A percentile compares a stretch with the other conserved stretches of the same genome.
Conservation (phyloP, 2,113 vertebrate species). For the Colistium nudipinnis region DNA sequence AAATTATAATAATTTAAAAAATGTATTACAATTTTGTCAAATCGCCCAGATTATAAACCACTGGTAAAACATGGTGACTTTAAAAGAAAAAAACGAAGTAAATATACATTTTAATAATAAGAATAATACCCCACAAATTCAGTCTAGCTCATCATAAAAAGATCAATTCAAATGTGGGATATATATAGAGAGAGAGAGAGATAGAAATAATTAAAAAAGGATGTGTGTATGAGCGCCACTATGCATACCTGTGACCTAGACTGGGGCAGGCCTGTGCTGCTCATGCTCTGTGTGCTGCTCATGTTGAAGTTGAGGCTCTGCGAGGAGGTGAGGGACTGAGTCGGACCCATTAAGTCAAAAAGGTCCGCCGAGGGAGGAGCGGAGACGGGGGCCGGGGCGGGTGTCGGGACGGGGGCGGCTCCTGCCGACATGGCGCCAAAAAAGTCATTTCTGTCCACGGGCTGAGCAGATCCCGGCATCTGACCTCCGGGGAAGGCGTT, state of each 20-base stretch:
- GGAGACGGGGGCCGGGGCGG: constrained; percentile 64
- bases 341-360: constrained; percentile 91
- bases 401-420: constrained; percentile 42
- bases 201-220: constrained; percentile 33
- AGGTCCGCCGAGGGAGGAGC: constrained; percentile 84
- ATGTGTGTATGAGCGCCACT: constrained; percentile 38
- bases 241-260: constrained; percentile 89
- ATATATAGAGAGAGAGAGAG: too few species aligned
- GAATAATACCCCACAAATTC: too few species aligned
- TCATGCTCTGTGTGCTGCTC: constrained; percentile 85
- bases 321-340: constrained; percentile 87
- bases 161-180: too few species aligned
- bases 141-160: too few species aligned
- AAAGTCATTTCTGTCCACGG: constrained; percentile 72
- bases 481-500: constrained; percentile 91
- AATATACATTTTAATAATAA: too few species aligned
- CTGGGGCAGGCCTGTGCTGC: constrained; percentile 82
- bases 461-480: constrained; percentile 78
- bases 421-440: constrained; percentile 77
- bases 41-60: too few species aligned
- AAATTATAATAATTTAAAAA: too few species aligned
- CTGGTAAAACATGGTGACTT: too few species aligned
- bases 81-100: too few species aligned
- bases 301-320: constrained; percentile 95
- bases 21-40: too few species aligned